Conservation (phyloP, 2,888 invertebrate genomes). For the Baronia brevicornis region DNA sequence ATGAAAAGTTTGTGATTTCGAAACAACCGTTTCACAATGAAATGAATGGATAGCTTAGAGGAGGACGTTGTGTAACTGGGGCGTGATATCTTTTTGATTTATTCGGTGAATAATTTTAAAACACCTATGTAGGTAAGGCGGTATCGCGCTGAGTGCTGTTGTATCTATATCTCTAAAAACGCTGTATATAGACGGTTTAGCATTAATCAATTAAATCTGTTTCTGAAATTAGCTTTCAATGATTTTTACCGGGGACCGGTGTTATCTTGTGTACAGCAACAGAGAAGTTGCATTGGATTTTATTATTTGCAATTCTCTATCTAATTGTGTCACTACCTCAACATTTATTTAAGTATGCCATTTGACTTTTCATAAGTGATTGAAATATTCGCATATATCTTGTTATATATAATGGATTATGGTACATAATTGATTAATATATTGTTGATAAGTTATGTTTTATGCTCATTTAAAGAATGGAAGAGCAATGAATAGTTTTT, state of each 20-base stretch:
- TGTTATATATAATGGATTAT: no score
- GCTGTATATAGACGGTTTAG: constrained; percentile 12
- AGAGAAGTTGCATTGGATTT: constrained; percentile 8
- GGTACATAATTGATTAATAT: no score
- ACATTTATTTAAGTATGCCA: no score
- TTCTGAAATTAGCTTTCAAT: constrained; percentile 13
- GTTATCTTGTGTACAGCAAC: constrained; percentile 9
- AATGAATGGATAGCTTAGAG: constrained; percentile 12
- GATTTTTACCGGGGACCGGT: constrained; percentile 10
- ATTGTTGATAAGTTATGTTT: no score
- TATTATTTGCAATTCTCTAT: no score
- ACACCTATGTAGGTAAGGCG: constrained; percentile 14
- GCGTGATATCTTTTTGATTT: constrained; percentile 16
- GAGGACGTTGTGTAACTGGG: constrained; percentile 15
- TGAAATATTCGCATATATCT: no score
- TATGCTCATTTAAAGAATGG: no score
- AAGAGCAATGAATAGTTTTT: no score
- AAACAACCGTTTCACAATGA: constrained; percentile 16
- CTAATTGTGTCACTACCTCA: no score
- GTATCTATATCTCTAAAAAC: constrained; percentile 13
- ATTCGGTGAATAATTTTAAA: constrained; percentile 14
- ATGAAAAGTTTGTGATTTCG: constrained; percentile 15
- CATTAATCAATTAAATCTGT: constrained; percentile 14
- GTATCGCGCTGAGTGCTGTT: constrained; percentile 13
- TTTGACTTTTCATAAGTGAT: no score